These are phyloP conservation scores for Crotalus helleri DNA, from an alignment of 2,113 vertebrate species.

Conservation along the genomic window DNA sequence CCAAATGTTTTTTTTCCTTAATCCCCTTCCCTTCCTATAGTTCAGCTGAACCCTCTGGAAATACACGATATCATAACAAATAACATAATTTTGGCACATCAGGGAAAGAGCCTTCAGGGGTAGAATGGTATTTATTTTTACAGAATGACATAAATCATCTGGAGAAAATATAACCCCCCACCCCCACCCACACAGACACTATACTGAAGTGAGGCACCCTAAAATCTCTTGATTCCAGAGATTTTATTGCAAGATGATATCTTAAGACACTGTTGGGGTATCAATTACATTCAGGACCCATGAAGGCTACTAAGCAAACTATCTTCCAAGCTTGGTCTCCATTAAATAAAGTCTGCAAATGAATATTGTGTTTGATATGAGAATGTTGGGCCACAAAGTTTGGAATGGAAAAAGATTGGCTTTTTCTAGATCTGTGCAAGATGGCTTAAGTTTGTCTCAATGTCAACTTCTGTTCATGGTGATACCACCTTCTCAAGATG, in stretches of 20 bases:
- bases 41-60: not conserved
- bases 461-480: not conserved
- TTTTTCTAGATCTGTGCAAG: not conserved
- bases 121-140: not conserved
- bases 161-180: not conserved
- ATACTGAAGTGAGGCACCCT: not conserved
- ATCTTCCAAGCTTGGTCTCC: not conserved
- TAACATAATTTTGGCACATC: not conserved
- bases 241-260: not conserved
- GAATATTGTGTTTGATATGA: not conserved
- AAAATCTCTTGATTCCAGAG: not conserved
- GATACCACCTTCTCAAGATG: not conserved
- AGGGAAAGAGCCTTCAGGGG: not conserved
- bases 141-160: slow-evolving; percentile 17
- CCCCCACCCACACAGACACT: not conserved
- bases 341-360: not conserved
- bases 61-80: not conserved
- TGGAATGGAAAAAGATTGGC: not conserved
- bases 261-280: slow-evolving; percentile 1
- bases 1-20: not conserved
- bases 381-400: not conserved
- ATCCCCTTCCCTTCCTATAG: not conserved
- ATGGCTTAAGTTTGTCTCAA: not conserved
- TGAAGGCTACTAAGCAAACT: not conserved
- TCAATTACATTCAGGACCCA: not conserved